Evolutionary conservation across 2,797 vertebrate species (phyloP).

Genomic region (Acrossocheilus wenchowensis): DNA sequence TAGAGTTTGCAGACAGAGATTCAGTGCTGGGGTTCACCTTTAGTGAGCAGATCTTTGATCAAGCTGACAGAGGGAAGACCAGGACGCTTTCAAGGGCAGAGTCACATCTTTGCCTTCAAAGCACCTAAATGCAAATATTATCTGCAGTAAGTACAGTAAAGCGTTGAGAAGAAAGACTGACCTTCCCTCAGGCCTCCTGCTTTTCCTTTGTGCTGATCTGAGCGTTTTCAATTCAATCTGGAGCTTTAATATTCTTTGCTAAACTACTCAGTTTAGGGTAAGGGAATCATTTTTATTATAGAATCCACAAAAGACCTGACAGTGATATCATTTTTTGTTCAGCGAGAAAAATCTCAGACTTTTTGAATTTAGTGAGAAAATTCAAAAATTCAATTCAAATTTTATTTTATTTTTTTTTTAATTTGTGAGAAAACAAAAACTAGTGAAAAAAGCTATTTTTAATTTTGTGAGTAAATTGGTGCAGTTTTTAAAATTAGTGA

Average conservation of each 20-base stretch:
- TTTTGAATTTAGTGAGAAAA: too few species aligned
- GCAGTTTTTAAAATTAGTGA: too few species aligned
- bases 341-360: neutral
- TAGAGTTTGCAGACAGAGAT: neutral
- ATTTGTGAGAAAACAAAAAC: too few species aligned
- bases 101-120: neutral
- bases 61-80: neutral
- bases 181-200: neutral
- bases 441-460: too few species aligned
- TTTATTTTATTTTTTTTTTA: too few species aligned
- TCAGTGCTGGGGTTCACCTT: neutral
- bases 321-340: neutral
- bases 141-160: slow-evolving; percentile 7
- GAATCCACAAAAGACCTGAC: neutral
- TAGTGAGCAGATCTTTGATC: neutral
- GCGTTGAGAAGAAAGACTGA: neutral
- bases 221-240: neutral
- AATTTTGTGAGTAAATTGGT: too few species aligned
- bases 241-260: neutral
- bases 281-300: too few species aligned
- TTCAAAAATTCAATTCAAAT: too few species aligned
- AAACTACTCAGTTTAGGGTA: too few species aligned
- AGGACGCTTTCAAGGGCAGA: neutral
- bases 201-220: neutral
- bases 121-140: neutral